These are phyloP conservation scores for Aphelenchoides fujianensis DNA, from an alignment of 1,140 invertebrate genomes.

Conservation along the genomic window DNA sequence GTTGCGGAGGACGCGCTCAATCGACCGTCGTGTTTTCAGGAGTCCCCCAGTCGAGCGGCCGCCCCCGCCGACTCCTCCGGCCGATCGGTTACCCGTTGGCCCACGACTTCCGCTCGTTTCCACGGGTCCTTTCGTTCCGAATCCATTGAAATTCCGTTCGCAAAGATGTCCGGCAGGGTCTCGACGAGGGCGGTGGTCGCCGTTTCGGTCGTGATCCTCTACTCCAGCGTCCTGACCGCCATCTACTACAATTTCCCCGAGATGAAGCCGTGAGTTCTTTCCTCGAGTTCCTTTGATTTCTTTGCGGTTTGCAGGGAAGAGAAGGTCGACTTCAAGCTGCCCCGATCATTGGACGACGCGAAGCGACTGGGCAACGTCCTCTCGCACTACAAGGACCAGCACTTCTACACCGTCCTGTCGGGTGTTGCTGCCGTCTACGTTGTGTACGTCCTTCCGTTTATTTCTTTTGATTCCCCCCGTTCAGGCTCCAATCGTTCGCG, in stretches of 20 bases:
- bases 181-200: background rate
- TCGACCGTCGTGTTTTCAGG: no score
- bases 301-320: constrained; percentile 74
- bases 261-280: constrained; percentile 38
- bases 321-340: constrained; percentile 80
- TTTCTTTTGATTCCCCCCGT: constrained; percentile 21
- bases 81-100: no score
- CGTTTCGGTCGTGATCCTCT: constrained; percentile 24
- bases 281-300: background rate
- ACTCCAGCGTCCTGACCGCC: constrained; percentile 16
- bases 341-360: constrained; percentile 88
- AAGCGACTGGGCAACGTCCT: constrained; percentile 87
- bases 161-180: background rate
- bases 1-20: no score
- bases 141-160: no score
- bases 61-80: no score
- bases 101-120: no score
- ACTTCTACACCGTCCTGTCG: constrained; percentile 84
- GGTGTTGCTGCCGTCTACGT: constrained; percentile 89
- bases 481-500: constrained; percentile 94
- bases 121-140: no score
- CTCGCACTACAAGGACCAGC: constrained; percentile 86
- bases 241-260: constrained; percentile 43
- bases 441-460: constrained; percentile 72
- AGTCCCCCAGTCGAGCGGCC: no score